phyloP scores from a whole-genome alignment of 92 coral and sea anemone species.

The Porites evermanni region DNA sequence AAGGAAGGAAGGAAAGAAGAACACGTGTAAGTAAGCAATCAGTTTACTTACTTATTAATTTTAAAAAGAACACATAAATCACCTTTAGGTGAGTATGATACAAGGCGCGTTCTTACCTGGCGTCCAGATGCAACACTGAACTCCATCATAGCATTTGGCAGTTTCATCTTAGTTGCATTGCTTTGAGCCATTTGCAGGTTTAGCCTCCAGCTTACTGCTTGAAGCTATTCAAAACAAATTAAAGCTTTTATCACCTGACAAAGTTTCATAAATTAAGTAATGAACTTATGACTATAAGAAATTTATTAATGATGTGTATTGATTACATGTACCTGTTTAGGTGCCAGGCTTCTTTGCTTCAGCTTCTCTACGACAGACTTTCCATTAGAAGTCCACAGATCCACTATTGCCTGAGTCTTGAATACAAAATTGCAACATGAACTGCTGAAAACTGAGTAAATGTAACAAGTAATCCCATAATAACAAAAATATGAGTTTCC shows the following conservation, averaged over 20 bases:
- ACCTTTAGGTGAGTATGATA: background rate
- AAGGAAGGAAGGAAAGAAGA: too few relatives aligned
- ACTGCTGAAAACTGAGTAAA: too few relatives aligned
- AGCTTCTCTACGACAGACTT: constrained; percentile 85
- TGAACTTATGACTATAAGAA: too few relatives aligned
- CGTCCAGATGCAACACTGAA: constrained; percentile 79
- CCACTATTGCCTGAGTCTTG: constrained; percentile 83
- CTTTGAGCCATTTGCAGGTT: constrained; percentile 99
- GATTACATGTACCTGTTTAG: constrained; percentile 73
- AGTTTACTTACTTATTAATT: too few relatives aligned
- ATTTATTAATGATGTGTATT: background rate
- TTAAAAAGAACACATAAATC: background rate
- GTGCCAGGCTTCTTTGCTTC: constrained; percentile 88
- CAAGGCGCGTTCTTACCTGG: constrained; percentile 50
- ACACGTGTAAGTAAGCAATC: too few relatives aligned
- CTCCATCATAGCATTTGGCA: constrained; percentile 94
- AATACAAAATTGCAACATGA: background rate
- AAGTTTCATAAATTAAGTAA: background rate
- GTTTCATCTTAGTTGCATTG: constrained; percentile 91
- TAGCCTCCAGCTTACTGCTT: constrained; percentile 90
- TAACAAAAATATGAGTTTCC: too few relatives aligned
- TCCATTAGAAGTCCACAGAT: constrained; percentile 88
- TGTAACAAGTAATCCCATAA: too few relatives aligned
- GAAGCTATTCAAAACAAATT: constrained; percentile 66
- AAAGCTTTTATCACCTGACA: background rate